Base-by-base conservation (phyloP, 2,113 vertebrate species). In the Miniopterus natalensis region DNA sequence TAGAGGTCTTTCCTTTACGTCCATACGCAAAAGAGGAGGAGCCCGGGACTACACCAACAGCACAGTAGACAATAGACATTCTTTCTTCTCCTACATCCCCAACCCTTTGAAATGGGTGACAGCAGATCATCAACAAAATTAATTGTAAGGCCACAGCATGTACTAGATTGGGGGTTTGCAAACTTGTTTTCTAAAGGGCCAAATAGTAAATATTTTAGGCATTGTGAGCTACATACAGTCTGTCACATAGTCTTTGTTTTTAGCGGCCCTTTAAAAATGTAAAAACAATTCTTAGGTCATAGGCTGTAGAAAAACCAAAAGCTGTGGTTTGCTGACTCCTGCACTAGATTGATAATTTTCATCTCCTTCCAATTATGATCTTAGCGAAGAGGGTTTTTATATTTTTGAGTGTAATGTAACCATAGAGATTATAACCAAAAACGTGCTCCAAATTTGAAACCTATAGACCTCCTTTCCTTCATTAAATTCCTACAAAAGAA, bases 211-310 rank as follows among this genome's bases (percentile, higher is more conserved):
- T 51, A 77, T 59, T 68, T 66, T 66, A 77, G 31, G n/a, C 5
- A 2, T 84, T 73, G 27, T 70, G 63, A 40, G 9, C 51, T 55
- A 77, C 10, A 36, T 59, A 15, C 13, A 18, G 21, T 61, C 36
- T 84, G 61, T 70, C 47, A 79, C 42, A 45, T 51, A 47, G 51
- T 90, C 27, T 79, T 94, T 63, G 18, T 80, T 86, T 92, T 73
- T 51, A 75, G 31, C 3, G 87, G 29, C 36, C 17, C n/a, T 91
- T 84, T 89, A 89, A 85, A 92, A 92, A 73, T 80, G 6, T 78
- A 55, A 92, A 89, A 74, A 49, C 61, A 73, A 29, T 68, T 86
- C 27, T 70, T 83, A 78, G 6, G 29, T 89, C 36, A 59, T 53
- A 29, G 13, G 10, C 29, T 66, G 1, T 13, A 51, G 47, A 73